Evolutionary conservation across 2,113 vertebrate species (phyloP).

Genomic region (Heterotis niloticus): DNA sequence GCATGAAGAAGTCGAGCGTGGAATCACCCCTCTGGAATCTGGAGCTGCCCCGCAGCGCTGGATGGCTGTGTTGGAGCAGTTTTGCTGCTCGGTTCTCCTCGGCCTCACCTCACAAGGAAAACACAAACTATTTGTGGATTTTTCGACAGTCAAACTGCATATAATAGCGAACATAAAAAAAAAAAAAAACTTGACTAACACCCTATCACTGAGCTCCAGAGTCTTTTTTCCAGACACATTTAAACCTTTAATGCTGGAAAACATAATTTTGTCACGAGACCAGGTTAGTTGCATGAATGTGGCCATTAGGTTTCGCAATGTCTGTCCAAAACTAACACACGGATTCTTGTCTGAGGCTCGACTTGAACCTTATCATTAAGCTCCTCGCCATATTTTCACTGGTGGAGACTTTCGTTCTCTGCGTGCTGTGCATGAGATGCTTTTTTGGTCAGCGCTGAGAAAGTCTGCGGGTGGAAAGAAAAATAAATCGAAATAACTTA

Average conservation of each 20-base stretch:
- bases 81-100: constrained; percentile 1
- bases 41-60: constrained; percentile 10
- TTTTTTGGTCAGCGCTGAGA: not conserved
- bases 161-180: no score
- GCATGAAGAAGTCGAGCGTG: not conserved
- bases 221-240: no score
- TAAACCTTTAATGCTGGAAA: no score
- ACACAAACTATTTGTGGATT: no score
- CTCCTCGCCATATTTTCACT: not conserved
- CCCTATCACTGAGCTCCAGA: no score
- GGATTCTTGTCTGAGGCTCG: not conserved
- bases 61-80: constrained; percentile 12
- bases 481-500: constrained; percentile 6
- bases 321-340: not conserved
- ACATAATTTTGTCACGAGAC: no score
- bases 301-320: not conserved
- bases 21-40: not conserved
- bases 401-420: not conserved
- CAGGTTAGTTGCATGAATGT: no score
- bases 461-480: not conserved
- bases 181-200: no score
- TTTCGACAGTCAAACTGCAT: no score
- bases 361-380: not conserved
- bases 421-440: not conserved
- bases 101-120: not conserved